Evolutionary conservation across 2,888 invertebrate species (phyloP).

Genomic region (Deilephila porcellus): DNA sequence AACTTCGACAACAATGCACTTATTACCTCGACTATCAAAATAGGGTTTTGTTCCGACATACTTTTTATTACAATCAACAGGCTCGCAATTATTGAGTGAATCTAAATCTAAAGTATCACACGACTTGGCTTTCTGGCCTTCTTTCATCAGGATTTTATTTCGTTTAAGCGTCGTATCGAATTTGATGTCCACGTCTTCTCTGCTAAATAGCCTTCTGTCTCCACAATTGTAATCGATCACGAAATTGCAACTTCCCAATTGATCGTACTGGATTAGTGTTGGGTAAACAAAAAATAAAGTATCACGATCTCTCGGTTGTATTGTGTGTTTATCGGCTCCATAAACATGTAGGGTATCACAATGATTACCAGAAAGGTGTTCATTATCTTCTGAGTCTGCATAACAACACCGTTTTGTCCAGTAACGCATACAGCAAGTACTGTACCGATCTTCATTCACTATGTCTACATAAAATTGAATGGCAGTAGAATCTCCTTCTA

Average conservation of each 20-base stretch:
- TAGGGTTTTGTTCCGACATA: constrained; percentile 62
- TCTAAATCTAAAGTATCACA: constrained; percentile 65
- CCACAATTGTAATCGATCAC: constrained; percentile 53
- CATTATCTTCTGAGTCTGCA: constrained; percentile 39
- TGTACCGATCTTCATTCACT: constrained; percentile 55
- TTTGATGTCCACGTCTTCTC: constrained; percentile 49
- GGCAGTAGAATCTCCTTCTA: constrained; percentile 61
- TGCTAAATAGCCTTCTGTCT: constrained; percentile 39
- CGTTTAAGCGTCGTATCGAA: constrained; percentile 61
- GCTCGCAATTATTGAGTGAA: constrained; percentile 58
- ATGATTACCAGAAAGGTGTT: constrained; percentile 43
- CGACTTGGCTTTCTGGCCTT: constrained; percentile 36
- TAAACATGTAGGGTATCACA: constrained; percentile 54
- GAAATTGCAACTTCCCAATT: constrained; percentile 64
- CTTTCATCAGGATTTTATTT: constrained; percentile 44
- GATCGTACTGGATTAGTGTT: constrained; percentile 60
- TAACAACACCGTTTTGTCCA: constrained; percentile 61
- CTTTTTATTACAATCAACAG: constrained; percentile 66
- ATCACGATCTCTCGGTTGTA: constrained; percentile 57
- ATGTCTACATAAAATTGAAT: constrained; percentile 68
- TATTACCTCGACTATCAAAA: constrained; percentile 49
- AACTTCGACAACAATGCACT: constrained; percentile 55
- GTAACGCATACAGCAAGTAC: constrained; percentile 52
- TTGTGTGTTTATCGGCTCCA: constrained; percentile 43
- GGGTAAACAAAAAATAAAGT: constrained; percentile 62